Conservation (phyloP, 23 tunicate genomes). For the Trididemnum miniatum region DNA sequence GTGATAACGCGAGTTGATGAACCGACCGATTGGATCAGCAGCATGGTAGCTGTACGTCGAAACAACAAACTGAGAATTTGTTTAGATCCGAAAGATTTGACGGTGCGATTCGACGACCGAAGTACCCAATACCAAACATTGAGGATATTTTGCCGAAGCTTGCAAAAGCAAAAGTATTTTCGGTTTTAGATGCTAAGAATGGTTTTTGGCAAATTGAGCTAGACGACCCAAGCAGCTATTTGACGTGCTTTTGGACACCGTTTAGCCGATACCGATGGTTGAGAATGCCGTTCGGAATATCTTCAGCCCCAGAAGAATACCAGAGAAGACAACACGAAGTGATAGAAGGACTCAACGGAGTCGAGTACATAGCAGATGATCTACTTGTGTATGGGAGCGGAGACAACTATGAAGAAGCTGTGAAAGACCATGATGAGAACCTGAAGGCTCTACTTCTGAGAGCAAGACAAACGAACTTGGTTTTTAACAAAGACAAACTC, state of each 20-base stretch:
- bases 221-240: background rate
- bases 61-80: no score
- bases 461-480: background rate
- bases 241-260: background rate
- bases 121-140: no score
- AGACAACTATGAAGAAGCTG: background rate
- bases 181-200: no score
- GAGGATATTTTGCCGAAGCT: no score
- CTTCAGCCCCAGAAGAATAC: background rate
- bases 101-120: no score
- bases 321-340: background rate
- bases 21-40: no score
- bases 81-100: no score
- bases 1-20: no score
- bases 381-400: background rate
- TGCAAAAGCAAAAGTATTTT: no score
- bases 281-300: background rate
- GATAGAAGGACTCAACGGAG: background rate
- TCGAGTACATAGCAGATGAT: background rate
- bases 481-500: background rate
- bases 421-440: background rate
- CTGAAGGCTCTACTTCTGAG: background rate
- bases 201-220: no score
- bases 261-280: background rate
- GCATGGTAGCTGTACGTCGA: no score